A percentile compares a stretch with the other conserved stretches of the same genome.
Evolutionary conservation across 2,797 vertebrate species (phyloP).

Genomic region (Sarcoramphus papa): DNA sequence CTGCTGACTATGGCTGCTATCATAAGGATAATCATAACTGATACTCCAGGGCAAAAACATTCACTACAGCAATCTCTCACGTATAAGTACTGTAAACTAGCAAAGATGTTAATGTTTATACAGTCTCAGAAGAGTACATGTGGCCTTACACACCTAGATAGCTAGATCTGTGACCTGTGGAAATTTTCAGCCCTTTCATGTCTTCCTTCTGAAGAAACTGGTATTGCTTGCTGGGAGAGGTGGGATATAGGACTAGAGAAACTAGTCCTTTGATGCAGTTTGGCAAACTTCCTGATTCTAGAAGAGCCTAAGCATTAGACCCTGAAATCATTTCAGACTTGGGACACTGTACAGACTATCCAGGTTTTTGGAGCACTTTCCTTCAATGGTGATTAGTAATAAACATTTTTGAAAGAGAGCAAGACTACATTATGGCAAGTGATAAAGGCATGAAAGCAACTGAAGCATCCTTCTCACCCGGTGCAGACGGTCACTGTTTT

Average conservation of each 20-base stretch:
- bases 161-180: neutral
- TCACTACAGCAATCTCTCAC: neutral
- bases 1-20: neutral
- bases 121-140: neutral
- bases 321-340: neutral
- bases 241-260: neutral
- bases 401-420: neutral
- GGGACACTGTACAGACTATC: neutral
- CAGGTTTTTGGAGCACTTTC: neutral
- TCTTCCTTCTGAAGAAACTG: neutral
- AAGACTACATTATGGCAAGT: neutral
- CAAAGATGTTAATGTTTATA: neutral
- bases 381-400: neutral
- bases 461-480: neutral
- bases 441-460: neutral
- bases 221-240: neutral
- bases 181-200: neutral
- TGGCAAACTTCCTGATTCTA: neutral
- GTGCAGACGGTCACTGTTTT: neutral
- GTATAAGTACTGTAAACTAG: neutral
- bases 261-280: neutral
- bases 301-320: neutral
- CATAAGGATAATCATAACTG: neutral
- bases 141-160: neutral
- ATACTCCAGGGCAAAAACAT: neutral